Evolutionary conservation across 2,797 vertebrate genomes (phyloP), one percentile per base, ranked within the genome.

Genomic region (Argya squamiceps): DNA sequence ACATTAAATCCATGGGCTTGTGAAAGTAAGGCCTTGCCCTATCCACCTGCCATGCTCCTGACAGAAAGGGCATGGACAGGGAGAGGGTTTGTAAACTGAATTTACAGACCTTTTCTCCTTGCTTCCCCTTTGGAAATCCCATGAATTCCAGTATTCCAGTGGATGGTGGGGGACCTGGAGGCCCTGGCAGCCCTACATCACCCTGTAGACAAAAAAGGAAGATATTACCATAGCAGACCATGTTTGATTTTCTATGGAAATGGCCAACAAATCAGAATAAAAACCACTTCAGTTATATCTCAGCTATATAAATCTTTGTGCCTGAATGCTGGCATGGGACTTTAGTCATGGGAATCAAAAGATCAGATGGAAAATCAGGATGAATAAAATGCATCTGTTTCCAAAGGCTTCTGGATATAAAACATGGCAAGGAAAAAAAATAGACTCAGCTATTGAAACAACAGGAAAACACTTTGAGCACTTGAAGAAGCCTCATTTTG

Each of bases 51-150:
- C 29, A 23, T 3, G 44, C 15, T 77, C 71, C 63, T 63, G 63
- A 37, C n/a, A 69, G 53, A 91, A 87, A 29, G 15, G 53, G 9
- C 30, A 81, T 17, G 9, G 22, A 44, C 14, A 87, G 5, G 12
- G 30, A 11, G 3, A 81, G 23, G 2, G 39, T 26, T 84, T 69
- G 12, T 59, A 82, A 87, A 36, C 4, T 47, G 47, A 50, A 59
- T 89, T 84, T 87, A 98, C 98, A 98, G 97, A 99, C 99, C 98
- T 99, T 98, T 86, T 96, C 97, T 98, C 99, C 99, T 98, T 98
- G 98, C 94, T 98, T 98, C 83, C 99, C 99, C 98, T 99, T 99
- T 83, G 99, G 98, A 96, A 98, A 98, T 92, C 98, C 98, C 98
- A 98, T 98, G 97, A 99, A 99, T 97, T 99, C 99, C 94, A 98